Conservation (phyloP, 2,113 vertebrate species). For the Cygnus buccinator region DNA sequence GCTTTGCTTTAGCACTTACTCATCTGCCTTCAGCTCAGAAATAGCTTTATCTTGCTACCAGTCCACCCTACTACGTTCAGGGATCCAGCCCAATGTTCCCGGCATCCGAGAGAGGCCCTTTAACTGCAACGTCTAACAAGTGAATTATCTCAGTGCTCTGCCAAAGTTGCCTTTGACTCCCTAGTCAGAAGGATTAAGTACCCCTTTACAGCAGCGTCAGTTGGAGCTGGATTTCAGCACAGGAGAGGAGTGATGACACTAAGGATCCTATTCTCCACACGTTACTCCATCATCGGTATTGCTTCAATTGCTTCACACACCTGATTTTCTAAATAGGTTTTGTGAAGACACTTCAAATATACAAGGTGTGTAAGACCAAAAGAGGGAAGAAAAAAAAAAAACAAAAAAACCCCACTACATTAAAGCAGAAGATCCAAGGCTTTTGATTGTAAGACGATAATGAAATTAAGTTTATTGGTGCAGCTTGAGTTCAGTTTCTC, state of each 20-base stretch:
- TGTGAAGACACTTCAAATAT: not conserved
- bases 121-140: not conserved
- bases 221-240: not conserved
- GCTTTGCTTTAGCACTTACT: not conserved
- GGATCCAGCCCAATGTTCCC: not conserved
- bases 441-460: not conserved
- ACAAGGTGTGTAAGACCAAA: not conserved
- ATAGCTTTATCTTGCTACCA: not conserved
- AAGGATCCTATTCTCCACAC: not conserved
- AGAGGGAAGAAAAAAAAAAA: not conserved
- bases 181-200: not conserved
- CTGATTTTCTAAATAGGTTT: not conserved
- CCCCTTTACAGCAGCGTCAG: not conserved
- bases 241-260: not conserved
- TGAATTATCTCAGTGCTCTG: not conserved
- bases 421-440: not conserved
- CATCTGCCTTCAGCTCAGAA: not conserved
- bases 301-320: not conserved
- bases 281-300: not conserved
- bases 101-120: not conserved
- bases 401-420: not conserved
- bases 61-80: not conserved
- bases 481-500: not conserved
- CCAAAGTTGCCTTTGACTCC: not conserved
- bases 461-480: not conserved